Base-by-base conservation (phyloP, 2,888 invertebrate species). In the Itoplectis maculator region DNA sequence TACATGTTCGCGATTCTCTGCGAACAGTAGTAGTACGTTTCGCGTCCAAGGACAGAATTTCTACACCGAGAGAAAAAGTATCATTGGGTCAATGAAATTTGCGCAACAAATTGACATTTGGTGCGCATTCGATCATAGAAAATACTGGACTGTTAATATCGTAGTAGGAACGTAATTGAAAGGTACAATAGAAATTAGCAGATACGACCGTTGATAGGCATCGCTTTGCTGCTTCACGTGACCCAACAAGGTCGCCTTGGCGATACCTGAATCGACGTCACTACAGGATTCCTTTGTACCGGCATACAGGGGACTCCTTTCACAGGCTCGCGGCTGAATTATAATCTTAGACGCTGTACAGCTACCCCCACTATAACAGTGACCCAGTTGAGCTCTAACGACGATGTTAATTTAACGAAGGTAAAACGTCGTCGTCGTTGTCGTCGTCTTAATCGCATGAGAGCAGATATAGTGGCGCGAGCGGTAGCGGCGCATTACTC, bases 331-430 rank as follows among this genome's bases (percentile, higher is more conserved):
- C 37, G 18, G 8, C 7, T 61, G 37, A 61, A 61, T 40, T 15
- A 61, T 15, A 1, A 61, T 18, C 37, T 18, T 2, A 2, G 61
- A 61, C 18, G 9, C 18, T 37, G 9, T 15, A 15, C 61, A 4
- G 37, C 61, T 11, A 20, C 9, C 54, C 23, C 18, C 11, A 7
- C 15, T 37, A 40, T 11, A 37, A 13, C 18, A 81, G 65, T 85
- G 88, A 87, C 86, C 87, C 83, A 87, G 84, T 88, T 86, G 81
- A 79, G 82, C 82, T 77, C 82, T 87, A 89, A 90, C 86, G 86
- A 88, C 84, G 87, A 89, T 87, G 89, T 89, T 90, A 90, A 90
- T 89, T 86, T 82, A 87, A 86, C 85, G 78, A 83, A 83, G 83
- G 83, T 85, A 81, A 86, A 88, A 86, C 77, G 83, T 84, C 87